These are phyloP conservation scores for Miichthys miiuy DNA, from an alignment of 2,797 vertebrate genomes.

Conservation along the genomic window DNA sequence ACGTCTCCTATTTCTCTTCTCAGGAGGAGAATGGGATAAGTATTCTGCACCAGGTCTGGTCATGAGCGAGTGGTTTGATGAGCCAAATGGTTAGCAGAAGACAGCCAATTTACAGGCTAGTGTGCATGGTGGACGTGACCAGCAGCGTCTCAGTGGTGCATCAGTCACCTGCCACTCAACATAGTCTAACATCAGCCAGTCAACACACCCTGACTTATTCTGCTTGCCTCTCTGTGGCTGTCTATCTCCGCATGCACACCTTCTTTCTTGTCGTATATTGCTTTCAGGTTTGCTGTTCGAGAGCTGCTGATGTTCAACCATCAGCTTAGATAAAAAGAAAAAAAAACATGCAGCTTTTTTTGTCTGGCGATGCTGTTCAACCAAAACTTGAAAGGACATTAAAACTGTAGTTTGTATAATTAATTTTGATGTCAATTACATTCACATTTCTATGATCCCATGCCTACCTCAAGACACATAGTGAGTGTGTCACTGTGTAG, in stretches of 20 bases:
- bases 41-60: conserved; percentile 76
- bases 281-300: conserved; percentile 39
- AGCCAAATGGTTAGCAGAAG: conserved; percentile 81
- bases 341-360: conserved; percentile 22
- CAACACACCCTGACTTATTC: conserved; percentile 47
- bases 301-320: conserved; percentile 38
- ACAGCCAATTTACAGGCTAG: conserved; percentile 83
- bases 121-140: conserved; percentile 75
- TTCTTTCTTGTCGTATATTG: conserved; percentile 18
- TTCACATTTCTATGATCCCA: neutral
- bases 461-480: conserved; percentile 18
- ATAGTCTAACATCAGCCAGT: conserved; percentile 51
- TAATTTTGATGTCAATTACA: conserved; percentile 60
- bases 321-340: conserved; percentile 37
- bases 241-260: conserved; percentile 30
- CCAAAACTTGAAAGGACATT: conserved; percentile 40
- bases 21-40: conserved; percentile 58
- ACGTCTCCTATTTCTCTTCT: conserved; percentile 53
- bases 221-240: conserved; percentile 35
- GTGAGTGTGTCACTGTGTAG: conserved; percentile 19
- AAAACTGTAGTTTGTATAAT: conserved; percentile 32
- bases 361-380: conserved; percentile 27
- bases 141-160: conserved; percentile 64
- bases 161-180: conserved; percentile 79
- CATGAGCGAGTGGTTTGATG: conserved; percentile 81